Conservation (phyloP, 2,797 vertebrate species). For the Moxostoma hubbsi region DNA sequence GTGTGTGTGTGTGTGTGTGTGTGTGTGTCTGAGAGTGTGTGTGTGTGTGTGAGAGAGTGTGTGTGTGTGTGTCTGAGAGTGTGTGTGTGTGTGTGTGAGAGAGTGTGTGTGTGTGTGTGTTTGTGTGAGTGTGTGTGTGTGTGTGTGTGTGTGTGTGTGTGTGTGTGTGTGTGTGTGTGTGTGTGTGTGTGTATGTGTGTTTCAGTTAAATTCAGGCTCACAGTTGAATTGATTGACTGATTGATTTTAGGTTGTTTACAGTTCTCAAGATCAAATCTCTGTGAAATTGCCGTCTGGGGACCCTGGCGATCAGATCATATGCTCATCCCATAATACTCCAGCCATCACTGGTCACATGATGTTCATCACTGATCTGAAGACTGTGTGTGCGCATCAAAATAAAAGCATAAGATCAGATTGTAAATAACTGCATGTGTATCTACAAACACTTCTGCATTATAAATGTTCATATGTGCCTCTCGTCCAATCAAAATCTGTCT, state of each 20-base stretch:
- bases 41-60: conserved; percentile 43
- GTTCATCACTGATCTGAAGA: neutral
- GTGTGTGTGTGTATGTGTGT: conserved; percentile 40
- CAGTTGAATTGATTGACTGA: conserved; percentile 58
- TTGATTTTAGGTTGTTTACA: conserved; percentile 64
- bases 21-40: conserved; percentile 19
- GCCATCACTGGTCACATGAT: neutral
- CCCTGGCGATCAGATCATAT: conserved; percentile 46
- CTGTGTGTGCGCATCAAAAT: neutral
- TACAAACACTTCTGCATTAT: too few species aligned
- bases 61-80: neutral
- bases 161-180: conserved; percentile 20
- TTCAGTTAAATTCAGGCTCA: conserved; percentile 51
- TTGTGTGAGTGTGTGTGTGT: conserved; percentile 16
- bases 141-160: neutral
- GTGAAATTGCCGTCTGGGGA: conserved; percentile 58
- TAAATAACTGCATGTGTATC: too few species aligned
- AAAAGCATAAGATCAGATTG: too few species aligned
- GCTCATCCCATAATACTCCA: conserved; percentile 55
- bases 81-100: conserved; percentile 29
- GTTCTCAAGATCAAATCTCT: conserved; percentile 59
- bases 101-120: conserved; percentile 27
- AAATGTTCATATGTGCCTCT: too few species aligned
- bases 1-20: conserved; percentile 16
- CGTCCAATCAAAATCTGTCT: too few species aligned